Evolutionary conservation across 2,888 invertebrate genomes (phyloP), one percentile per base, ranked within the genome.

Genomic region (Lissocephala sabroskyi): DNA sequence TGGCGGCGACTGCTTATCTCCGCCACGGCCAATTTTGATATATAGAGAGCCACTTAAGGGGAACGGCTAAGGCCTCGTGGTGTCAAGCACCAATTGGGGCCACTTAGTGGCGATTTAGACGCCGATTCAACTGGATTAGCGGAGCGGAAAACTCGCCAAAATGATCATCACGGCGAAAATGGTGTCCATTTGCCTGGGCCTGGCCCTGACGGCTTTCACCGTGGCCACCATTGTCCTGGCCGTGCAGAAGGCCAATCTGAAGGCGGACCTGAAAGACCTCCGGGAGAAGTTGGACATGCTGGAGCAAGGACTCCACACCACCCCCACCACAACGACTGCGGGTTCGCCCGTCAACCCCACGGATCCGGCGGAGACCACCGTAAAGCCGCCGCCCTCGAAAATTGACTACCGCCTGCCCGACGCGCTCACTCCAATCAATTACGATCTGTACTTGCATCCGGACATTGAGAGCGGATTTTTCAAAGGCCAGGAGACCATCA

Each of bases 391-490:
- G 33, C 23, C 23, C 2, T 10, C 53, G 6, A 56, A 81, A 65
- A 75, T 79, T 2, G 52, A 83, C 26, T 84, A 83, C 56, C 79
- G 89, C 5, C 81, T 94, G 9, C 90, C 92, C 1, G 83, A 81
- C 28, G 79, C 86, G 32, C 83, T 91, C 0, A 76, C 84, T 23
- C 94, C 94, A 0, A 68, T 81, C 13, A 86, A 89, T 53, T 95
- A 95, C 79, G 88, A 91, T 63, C 83, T 95, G 2, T 86, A 85
- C 41, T 82, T 94, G 26, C 85, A 87, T 74, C 94, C 94, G 0
- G 84, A 92, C 65, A 84, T 92, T 54, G 82, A 86, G 56, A 78
- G 86, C 67, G 87, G 87, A 50, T 77, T 68, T 9, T 90, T 88
- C 62, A 67, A 57, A 36, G 94, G 92, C 10, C 85, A 82, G 42